These are phyloP conservation scores for Drosophila virilis DNA, from an alignment of 1,140 invertebrate genomes.

Conservation along the genomic window DNA sequence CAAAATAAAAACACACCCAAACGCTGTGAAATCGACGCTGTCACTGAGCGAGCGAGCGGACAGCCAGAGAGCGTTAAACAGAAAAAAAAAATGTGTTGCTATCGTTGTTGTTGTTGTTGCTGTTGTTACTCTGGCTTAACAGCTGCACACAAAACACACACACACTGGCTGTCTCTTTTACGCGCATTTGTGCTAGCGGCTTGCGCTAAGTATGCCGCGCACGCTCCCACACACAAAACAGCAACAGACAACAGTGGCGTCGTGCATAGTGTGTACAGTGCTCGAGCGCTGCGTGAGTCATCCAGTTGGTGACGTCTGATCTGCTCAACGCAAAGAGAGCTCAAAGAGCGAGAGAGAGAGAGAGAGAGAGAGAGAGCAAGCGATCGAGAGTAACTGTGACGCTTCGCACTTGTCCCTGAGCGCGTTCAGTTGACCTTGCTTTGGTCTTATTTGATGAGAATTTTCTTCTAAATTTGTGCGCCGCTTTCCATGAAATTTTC, in stretches of 20 bases:
- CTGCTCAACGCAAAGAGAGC: conserved; percentile 21
- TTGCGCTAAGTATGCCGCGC: conserved; percentile 52
- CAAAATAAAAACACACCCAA: conserved; percentile 72
- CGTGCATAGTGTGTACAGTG: conserved; percentile 30
- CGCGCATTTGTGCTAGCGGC: background rate
- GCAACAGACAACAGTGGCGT: conserved; percentile 37
- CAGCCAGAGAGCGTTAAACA: conserved; percentile 37
- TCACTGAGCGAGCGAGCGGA: conserved; percentile 42
- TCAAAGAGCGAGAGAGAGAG: background rate
- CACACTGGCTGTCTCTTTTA: conserved; percentile 30
- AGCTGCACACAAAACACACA: conserved; percentile 11
- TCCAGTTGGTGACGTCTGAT: conserved; percentile 58
- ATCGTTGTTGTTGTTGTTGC: conserved; percentile 38
- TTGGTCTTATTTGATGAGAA: conserved; percentile 67
- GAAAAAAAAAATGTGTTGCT: conserved; percentile 41
- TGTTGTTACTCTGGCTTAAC: conserved; percentile 30
- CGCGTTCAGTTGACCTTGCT: conserved; percentile 71
- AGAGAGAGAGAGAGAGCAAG: background rate
- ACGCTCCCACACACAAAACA: conserved; percentile 60
- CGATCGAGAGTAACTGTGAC: background rate
- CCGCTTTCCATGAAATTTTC: conserved; percentile 69
- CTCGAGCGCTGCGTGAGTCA: conserved; percentile 52
- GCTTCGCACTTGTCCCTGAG: conserved; percentile 27
- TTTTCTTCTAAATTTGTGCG: conserved; percentile 68
- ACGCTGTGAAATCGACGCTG: conserved; percentile 71